These are phyloP conservation scores for Cynopterus brachyotis DNA, from an alignment of 2,113 vertebrate genomes.

Conservation along the genomic window DNA sequence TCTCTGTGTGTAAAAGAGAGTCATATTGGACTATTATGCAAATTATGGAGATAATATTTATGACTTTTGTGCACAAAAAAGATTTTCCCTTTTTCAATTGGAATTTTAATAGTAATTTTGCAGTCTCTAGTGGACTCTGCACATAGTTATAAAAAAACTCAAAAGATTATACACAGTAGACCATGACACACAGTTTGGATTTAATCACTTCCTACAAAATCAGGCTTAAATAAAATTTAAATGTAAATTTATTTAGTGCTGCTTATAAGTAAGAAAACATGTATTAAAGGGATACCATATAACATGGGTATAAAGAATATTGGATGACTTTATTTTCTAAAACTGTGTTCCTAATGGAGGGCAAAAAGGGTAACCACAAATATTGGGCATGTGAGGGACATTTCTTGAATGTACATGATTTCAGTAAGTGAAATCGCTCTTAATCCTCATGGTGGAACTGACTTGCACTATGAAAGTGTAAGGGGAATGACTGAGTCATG, in stretches of 20 bases:
- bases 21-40: neutral
- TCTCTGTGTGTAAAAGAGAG: slow-evolving; percentile 1
- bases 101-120: neutral
- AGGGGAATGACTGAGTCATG: neutral
- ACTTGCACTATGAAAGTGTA: neutral
- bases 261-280: neutral
- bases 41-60: neutral
- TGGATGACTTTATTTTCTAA: neutral
- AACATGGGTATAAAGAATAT: neutral
- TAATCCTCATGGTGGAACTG: neutral
- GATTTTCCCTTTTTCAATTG: neutral
- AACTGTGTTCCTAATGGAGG: neutral
- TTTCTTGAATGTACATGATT: neutral
- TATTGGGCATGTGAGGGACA: neutral
- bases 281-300: neutral
- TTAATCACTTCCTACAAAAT: slow-evolving; percentile 33
- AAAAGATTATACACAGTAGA: neutral
- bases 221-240: slow-evolving; percentile 35
- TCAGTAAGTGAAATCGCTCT: neutral
- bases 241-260: neutral
- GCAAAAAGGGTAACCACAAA: neutral
- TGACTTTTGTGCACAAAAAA: neutral
- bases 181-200: neutral
- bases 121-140: neutral
- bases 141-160: neutral